Evolutionary conservation across 2,113 vertebrate species (phyloP), one percentile per base, ranked within the genome.

Genomic region (Mus pahari): DNA sequence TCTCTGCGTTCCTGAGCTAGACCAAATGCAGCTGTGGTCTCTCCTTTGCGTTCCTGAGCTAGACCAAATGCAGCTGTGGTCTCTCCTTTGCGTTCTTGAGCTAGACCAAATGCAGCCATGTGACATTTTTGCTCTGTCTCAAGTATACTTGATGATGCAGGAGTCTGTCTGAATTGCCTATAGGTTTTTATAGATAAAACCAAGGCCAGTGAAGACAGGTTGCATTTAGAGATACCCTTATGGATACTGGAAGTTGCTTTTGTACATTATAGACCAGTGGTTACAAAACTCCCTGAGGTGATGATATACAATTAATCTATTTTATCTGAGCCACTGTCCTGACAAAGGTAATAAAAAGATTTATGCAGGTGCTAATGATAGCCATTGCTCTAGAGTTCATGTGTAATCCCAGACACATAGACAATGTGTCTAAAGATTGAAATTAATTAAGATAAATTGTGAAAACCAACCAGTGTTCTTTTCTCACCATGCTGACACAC

Each of bases 161-260:
- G 36, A 58, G 58, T 66, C 78, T 42, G 4, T 60, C 87, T 81
- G 75, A 88, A 17, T 45, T 58, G 36, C 82, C 74, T 91, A 82
- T n/a, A 66, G 26, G 33, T 71, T 94, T 86, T 73, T 90, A 36
- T 48, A 92, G 70, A 77, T 93, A 81, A 84, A 94, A 58, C 60
- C 11, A 73, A 79, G n/a, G 64, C 53, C 33, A 11, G 53, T 31
- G 62, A 31, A 83, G 86, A 62, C 73, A 82, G 36, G 39, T 82
- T 78, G 33, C 11, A n/a, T 11, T 68, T 60, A 60, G 39, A 73
- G 53, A 70, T 3, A 6, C 42, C 16, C 89, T 55, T 8, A 5
- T 26, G 19, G 53, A 12, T 42, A 45, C 22, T 13, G 7, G 17
- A 16, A 39, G 62, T 70, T 88, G 53, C 36, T 10, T 87, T 94